Base-by-base conservation (phyloP, 2,888 invertebrate genomes). In the Coelogynopora nodosa region DNA sequence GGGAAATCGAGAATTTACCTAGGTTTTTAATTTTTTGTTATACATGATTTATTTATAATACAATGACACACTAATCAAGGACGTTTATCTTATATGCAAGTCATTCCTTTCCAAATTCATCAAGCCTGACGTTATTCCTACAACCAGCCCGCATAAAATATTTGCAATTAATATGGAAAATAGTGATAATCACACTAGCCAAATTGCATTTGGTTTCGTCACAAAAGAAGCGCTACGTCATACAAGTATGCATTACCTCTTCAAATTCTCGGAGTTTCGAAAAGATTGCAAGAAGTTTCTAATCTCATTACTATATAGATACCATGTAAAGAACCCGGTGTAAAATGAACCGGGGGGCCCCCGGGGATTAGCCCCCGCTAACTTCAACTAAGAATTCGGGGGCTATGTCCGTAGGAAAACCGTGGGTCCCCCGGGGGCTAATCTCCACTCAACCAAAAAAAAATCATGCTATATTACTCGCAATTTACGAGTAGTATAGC, bases 291-390 rank as follows among this genome's bases (percentile, higher is more conserved):
- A 49, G 49, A 49, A 49, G 49, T 18, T 49, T 49, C 49, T 49
- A 13, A 49, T 49, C 49, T 49, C 49, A 49, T 49, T 49, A 49
- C 49, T 49, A 49, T 13, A 49, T 49, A 49, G 49, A 49, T 49
- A 49, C 49, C 49, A 49, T 49, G 49, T 13, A 49, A 81, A 28
- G 28, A 30, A 88, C n/a, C n/a, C n/a, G n/a, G n/a, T n/a, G n/a
- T n/a, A n/a, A n/a, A n/a, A n/a, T n/a, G n/a, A n/a, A n/a, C n/a
- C n/a, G n/a, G n/a, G n/a, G n/a, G n/a, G n/a, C n/a, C n/a, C n/a
- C n/a, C n/a, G n/a, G n/a, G n/a, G n/a, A n/a, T n/a, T n/a, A n/a
- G n/a, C n/a, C n/a, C n/a, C n/a, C n/a, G n/a, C n/a, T n/a, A n/a
- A n/a, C n/a, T n/a, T n/a, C n/a, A n/a, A n/a, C n/a, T n/a, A n/a